Evolutionary conservation across 2,888 invertebrate species (phyloP).

Genomic region (Drosophila seclusa): DNA sequence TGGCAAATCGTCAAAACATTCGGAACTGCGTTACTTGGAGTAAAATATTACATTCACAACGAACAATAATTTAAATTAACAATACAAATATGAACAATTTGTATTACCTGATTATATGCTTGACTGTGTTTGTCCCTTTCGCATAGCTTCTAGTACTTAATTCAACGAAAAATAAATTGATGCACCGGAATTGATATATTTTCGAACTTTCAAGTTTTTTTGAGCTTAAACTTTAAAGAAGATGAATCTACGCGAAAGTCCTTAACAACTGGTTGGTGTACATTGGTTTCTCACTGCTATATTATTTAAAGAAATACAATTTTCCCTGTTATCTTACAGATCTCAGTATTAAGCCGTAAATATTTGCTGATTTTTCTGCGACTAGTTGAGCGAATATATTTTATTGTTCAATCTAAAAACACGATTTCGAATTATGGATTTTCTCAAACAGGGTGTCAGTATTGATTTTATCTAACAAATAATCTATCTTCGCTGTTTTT

Average conservation of each 20-base stretch:
- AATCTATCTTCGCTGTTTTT: not conserved
- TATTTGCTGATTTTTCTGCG: not conserved
- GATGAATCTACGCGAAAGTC: not conserved
- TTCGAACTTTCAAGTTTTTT: not conserved
- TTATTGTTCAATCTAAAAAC: not conserved
- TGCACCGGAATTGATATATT: not conserved
- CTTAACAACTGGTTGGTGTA: not conserved
- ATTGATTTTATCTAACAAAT: not conserved
- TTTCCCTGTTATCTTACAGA: not conserved
- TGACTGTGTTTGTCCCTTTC: slow-evolving; percentile 4
- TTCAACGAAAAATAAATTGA: not conserved
- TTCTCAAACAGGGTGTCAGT: not conserved
- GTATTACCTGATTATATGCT: not conserved
- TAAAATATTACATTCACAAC: slow-evolving; percentile 17
- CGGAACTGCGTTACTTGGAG: slow-evolving; percentile 51
- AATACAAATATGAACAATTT: not conserved
- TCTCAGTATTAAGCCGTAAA: not conserved
- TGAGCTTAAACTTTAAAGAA: not conserved
- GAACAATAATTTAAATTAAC: not conserved
- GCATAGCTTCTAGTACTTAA: not conserved
- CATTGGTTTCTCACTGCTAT: not conserved
- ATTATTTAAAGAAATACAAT: not conserved
- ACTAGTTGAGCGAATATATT: not conserved
- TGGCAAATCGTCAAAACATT: slow-evolving; percentile 2
- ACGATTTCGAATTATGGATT: not conserved